Percentiles rank a stretch among this genome's conserved stretches.
Conservation (phyloP, 2,797 vertebrate species). For the Microctenopoma lineatum region DNA sequence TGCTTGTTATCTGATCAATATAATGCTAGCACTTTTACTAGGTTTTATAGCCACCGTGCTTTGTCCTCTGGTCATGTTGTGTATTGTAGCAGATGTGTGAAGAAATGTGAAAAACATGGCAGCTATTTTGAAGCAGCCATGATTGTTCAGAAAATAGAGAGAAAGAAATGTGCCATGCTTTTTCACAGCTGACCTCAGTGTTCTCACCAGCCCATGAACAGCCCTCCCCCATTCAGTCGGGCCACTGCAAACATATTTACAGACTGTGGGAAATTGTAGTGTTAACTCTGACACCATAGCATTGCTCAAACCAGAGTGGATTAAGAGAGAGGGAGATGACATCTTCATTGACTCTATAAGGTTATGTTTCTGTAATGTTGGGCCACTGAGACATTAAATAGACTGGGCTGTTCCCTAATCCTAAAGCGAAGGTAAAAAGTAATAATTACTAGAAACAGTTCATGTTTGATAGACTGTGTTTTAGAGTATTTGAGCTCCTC, state of each 20-base stretch:
- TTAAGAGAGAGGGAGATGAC: no score
- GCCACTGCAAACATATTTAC: conserved; percentile 3
- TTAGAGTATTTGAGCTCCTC: no score
- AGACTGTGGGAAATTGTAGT: conserved; percentile 8
- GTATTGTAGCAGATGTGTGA: neutral
- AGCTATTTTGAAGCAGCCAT: neutral
- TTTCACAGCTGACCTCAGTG: conserved; percentile 10
- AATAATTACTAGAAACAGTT: no score
- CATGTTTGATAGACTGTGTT: no score
- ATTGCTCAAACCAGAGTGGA: conserved; percentile 1
- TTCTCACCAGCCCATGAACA: conserved; percentile 17
- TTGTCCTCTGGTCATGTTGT: neutral
- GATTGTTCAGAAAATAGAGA: neutral
- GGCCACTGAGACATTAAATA: no score
- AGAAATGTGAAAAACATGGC: neutral
- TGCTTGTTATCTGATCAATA: neutral
- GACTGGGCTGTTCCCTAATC: no score
- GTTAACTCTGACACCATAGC: conserved; percentile 1
- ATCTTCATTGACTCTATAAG: no score
- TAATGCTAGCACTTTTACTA: neutral
- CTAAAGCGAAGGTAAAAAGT: no score
- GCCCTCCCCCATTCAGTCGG: neutral
- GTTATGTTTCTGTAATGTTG: no score
- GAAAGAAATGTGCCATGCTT: neutral
- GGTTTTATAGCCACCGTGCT: neutral